phyloP scores from a whole-genome alignment of 2,113 vertebrate genomes.

The Jacana jacana region DNA sequence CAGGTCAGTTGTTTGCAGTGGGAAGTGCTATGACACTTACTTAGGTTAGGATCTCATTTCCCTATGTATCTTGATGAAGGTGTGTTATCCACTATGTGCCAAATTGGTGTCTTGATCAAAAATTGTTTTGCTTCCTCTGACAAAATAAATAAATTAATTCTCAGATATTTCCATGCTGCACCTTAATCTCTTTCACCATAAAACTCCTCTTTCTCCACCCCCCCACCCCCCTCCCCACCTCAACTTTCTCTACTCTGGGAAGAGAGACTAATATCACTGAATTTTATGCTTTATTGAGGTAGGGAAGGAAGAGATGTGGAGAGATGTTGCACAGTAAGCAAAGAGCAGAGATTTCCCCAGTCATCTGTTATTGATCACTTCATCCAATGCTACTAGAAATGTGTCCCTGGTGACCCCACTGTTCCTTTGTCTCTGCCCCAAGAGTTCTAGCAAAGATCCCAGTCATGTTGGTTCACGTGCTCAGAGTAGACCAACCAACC shows the following conservation, averaged over 20 bases:
- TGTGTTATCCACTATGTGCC: not conserved
- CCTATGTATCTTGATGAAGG: not conserved
- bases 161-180: not conserved
- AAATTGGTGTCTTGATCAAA: not conserved
- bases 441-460: not conserved
- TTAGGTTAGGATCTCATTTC: not conserved
- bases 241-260: not conserved
- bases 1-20: not conserved
- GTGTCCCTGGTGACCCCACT: not conserved
- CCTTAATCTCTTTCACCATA: not conserved
- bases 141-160: not conserved
- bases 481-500: not conserved
- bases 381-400: not conserved
- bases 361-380: not conserved
- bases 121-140: not conserved
- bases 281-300: not conserved
- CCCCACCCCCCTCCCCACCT: no score
- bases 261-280: not conserved
- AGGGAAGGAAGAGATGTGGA: not conserved
- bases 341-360: not conserved
- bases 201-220: not conserved
- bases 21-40: not conserved
- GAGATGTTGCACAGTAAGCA: not conserved
- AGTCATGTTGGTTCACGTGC: not conserved
- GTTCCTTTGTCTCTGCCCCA: not conserved